A percentile compares a stretch with the other conserved stretches of the same genome.
Conservation (phyloP, 2,888 invertebrate genomes). For the Anagyrus pseudococci region DNA sequence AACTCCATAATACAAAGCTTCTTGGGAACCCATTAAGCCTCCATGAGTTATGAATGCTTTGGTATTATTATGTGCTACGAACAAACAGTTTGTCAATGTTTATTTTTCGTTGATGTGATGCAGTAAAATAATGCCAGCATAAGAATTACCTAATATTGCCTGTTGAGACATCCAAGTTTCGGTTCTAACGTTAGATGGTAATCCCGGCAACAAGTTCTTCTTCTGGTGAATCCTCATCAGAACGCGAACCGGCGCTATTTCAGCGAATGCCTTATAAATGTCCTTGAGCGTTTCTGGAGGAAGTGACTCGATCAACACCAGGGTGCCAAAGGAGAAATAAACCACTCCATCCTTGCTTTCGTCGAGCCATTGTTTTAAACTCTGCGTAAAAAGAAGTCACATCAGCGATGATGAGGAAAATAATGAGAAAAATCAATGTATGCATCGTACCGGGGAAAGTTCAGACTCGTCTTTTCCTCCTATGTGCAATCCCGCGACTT, state of each 20-base stretch:
- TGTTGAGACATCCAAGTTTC: conserved; percentile 50
- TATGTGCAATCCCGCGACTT: conserved; percentile 66
- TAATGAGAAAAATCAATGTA: not conserved
- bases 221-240: conserved; percentile 48
- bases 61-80: conserved; percentile 43
- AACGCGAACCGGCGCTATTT: conserved; percentile 50
- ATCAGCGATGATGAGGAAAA: too few relatives aligned
- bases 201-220: conserved; percentile 44
- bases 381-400: conserved; percentile 42
- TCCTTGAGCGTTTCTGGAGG: conserved; percentile 39
- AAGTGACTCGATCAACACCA: conserved; percentile 51
- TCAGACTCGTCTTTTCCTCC: conserved; percentile 43
- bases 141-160: conserved; percentile 46
- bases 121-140: not conserved
- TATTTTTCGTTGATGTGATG: not conserved
- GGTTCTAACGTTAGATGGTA: conserved; percentile 50
- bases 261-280: conserved; percentile 46
- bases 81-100: not conserved
- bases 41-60: conserved; percentile 53
- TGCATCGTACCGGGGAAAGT: not conserved
- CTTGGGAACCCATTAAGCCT: conserved; percentile 49
- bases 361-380: conserved; percentile 51
- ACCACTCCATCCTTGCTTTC: conserved; percentile 50
- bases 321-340: conserved; percentile 53
- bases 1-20: conserved; percentile 52